Percentiles rank a stretch among this genome's conserved stretches.
Conservation (phyloP, 2,113 vertebrate species). For the Malurus alboscapulatus region DNA sequence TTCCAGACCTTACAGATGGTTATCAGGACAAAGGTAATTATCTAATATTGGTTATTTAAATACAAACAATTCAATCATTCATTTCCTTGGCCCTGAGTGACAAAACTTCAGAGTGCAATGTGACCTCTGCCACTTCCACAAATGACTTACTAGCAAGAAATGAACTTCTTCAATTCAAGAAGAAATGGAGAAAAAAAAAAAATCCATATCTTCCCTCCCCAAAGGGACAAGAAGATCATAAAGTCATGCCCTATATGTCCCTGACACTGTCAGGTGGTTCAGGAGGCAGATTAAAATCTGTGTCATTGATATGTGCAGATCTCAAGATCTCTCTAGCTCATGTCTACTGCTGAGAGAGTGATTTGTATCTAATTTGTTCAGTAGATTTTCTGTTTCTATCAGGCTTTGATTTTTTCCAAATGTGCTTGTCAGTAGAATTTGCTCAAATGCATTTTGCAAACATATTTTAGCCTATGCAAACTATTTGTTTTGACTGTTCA, state of each 20-base stretch:
- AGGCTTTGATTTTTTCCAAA: constrained; percentile 32
- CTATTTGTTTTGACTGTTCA: constrained; percentile 53
- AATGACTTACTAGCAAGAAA: not conserved
- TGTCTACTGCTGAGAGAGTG: not conserved
- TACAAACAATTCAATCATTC: not conserved
- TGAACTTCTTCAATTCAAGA: not conserved
- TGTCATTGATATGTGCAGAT: not conserved
- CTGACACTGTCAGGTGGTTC: not conserved
- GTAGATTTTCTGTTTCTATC: not conserved
- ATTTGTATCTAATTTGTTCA: constrained; percentile 3
- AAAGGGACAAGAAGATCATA: not conserved
- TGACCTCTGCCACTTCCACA: constrained; percentile 17
- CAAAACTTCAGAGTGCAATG: not conserved
- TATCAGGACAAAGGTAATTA: not conserved
- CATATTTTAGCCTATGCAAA: constrained; percentile 24
- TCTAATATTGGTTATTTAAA: constrained; percentile 18
- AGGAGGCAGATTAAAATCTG: not conserved
- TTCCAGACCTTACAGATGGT: not conserved
- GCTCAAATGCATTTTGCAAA: constrained; percentile 17
- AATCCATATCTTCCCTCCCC: not conserved
- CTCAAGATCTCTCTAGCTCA: not conserved
- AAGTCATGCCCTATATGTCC: not conserved
- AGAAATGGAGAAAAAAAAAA: not conserved
- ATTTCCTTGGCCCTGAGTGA: not conserved
- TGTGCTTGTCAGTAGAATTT: constrained; percentile 38